Conservation (phyloP, 2,888 invertebrate species). For the Spatulosminthurus flaviceps region DNA sequence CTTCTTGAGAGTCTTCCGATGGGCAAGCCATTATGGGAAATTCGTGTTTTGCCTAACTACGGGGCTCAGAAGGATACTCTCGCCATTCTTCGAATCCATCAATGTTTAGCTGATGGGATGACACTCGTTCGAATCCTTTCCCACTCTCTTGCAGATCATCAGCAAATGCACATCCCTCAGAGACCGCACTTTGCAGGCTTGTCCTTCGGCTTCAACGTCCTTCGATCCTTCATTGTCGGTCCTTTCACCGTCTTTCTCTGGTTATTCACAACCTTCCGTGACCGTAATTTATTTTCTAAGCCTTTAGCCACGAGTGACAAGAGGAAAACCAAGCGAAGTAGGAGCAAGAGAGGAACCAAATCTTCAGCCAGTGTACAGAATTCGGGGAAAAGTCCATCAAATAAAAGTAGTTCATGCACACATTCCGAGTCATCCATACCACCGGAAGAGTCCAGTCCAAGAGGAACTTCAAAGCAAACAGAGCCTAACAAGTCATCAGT, state of each 20-base stretch:
- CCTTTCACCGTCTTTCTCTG: conserved; percentile 69
- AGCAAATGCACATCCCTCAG: conserved; percentile 64
- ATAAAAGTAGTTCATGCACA: conserved; percentile 6
- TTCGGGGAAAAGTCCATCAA: conserved; percentile 26
- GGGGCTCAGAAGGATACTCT: conserved; percentile 67
- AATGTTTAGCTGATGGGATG: conserved; percentile 70
- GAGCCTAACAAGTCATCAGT: conserved; percentile 25
- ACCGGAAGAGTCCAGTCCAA: conserved; percentile 49
- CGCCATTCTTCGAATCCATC: conserved; percentile 69
- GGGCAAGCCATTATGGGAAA: conserved; percentile 70
- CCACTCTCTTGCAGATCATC: conserved; percentile 67
- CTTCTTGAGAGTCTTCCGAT: conserved; percentile 67
- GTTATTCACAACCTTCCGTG: conserved; percentile 66
- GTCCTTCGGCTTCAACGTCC: conserved; percentile 66
- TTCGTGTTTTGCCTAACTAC: conserved; percentile 68
- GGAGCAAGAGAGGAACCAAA: conserved; percentile 36
- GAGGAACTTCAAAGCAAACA: conserved; percentile 48
- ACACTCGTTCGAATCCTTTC: conserved; percentile 68
- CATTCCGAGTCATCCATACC: not conserved
- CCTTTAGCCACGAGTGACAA: conserved; percentile 45
- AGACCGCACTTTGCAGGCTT: conserved; percentile 67
- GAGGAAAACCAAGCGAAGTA: conserved; percentile 23
- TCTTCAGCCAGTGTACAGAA: conserved; percentile 26
- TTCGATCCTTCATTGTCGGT: conserved; percentile 68
- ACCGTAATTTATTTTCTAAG: conserved; percentile 67